Conservation (phyloP, 2,113 vertebrate genomes). For the Holacanthus passer region DNA sequence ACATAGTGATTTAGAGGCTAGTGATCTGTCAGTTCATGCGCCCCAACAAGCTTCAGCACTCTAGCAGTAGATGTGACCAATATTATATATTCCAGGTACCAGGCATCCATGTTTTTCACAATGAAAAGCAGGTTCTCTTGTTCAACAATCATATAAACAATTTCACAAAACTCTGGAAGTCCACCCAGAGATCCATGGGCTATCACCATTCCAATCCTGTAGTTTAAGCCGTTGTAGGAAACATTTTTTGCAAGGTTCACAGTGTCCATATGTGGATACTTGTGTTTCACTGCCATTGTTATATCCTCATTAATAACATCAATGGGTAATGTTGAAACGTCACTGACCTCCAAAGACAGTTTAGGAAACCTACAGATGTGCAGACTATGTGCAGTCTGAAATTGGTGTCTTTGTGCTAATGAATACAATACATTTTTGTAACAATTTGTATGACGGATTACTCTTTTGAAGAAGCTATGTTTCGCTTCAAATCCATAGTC, state of each 20-base stretch:
- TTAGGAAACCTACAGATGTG: slow-evolving; percentile 2
- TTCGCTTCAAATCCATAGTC: slow-evolving; percentile 41
- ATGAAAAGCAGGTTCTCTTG: slow-evolving; percentile 23
- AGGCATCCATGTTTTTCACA: slow-evolving; percentile 9
- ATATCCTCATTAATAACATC: slow-evolving; percentile 29
- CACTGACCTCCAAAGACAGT: slow-evolving; percentile 15
- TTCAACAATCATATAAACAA: slow-evolving; percentile 37
- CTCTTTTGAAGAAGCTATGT: slow-evolving; percentile 48
- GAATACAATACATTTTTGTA: slow-evolving; percentile 37
- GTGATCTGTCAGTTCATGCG: slow-evolving; percentile 11
- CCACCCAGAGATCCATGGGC: slow-evolving; percentile 17
- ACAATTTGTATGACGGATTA: slow-evolving; percentile 36
- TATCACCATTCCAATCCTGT: slow-evolving; percentile 22
- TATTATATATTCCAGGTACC: slow-evolving; percentile 22
- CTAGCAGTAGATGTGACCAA: neutral
- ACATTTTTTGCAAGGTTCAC: slow-evolving; percentile 35
- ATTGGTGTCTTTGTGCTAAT: slow-evolving; percentile 41
- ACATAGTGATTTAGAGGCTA: slow-evolving; percentile 17
- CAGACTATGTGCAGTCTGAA: slow-evolving; percentile 40
- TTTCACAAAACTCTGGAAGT: slow-evolving; percentile 38
- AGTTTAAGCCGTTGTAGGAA: slow-evolving; percentile 20
- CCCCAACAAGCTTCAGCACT: slow-evolving; percentile 2
- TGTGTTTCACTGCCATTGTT: slow-evolving; percentile 14
- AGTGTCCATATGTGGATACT: slow-evolving; percentile 29
- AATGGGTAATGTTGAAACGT: slow-evolving; percentile 17